Percentiles rank a stretch among this genome's conserved stretches.
These are phyloP conservation scores for Listrodromus nycthemerus DNA, from an alignment of 2,888 invertebrate species.

Conservation along the genomic window DNA sequence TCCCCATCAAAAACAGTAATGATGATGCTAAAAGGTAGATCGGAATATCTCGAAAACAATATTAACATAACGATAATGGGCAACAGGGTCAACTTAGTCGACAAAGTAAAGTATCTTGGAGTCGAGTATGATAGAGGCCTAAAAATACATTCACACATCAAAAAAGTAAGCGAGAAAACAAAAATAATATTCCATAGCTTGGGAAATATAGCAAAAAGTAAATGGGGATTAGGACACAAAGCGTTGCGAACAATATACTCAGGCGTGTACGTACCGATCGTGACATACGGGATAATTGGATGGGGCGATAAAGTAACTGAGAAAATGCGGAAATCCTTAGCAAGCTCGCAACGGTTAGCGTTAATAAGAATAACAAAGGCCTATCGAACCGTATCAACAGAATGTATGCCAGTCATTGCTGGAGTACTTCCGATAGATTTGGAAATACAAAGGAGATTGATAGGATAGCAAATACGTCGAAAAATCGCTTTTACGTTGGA, in stretches of 20 bases:
- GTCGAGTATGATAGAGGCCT: slow-evolving; percentile 44
- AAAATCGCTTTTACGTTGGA: neutral
- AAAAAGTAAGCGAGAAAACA: slow-evolving; percentile 16
- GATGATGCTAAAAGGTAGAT: slow-evolving; percentile 27
- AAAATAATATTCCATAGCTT: slow-evolving; percentile 1
- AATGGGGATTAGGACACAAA: slow-evolving; percentile 57
- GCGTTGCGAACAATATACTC: slow-evolving; percentile 54
- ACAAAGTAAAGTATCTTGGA: slow-evolving; percentile 49
- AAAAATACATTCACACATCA: slow-evolving; percentile 43
- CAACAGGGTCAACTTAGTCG: neutral
- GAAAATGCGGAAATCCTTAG: neutral
- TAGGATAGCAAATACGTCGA: neutral
- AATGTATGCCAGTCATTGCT: slow-evolving; percentile 5
- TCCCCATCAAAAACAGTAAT: slow-evolving; percentile 27
- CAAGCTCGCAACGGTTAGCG: slow-evolving; percentile 15
- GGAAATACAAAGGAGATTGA: neutral
- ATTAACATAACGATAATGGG: slow-evolving; percentile 6
- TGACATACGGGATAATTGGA: slow-evolving; percentile 52
- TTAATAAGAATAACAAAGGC: slow-evolving; percentile 17
- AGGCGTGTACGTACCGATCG: slow-evolving; percentile 56
- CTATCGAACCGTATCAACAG: slow-evolving; percentile 27
- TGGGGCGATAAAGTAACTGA: slow-evolving; percentile 40
- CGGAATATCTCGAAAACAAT: neutral
- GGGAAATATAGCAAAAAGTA: slow-evolving; percentile 36
- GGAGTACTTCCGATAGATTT: slow-evolving; percentile 36